Evolutionary conservation across 2,888 invertebrate genomes (phyloP).

Genomic region (Idaea straminata): DNA sequence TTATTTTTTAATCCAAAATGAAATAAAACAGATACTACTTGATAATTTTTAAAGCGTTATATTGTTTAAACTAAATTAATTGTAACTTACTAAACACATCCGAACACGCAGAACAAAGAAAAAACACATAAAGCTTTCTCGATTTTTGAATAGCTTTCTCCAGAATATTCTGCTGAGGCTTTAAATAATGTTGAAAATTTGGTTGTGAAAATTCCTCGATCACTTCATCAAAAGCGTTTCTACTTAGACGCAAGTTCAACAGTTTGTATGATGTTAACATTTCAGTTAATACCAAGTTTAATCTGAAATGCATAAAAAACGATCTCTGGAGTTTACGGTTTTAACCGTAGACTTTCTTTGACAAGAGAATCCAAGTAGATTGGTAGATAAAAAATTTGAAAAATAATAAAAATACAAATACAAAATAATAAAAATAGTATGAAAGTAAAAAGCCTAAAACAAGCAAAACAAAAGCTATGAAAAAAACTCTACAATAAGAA

Average conservation of each 20-base stretch:
- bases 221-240: constrained; percentile 36
- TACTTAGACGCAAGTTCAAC: constrained; percentile 41
- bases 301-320: constrained; percentile 31
- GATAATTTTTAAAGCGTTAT: background rate
- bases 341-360: background rate
- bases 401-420: too few species aligned
- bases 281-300: constrained; percentile 52
- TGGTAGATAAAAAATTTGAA: too few species aligned
- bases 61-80: background rate
- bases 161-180: constrained; percentile 32
- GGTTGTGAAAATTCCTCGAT: constrained; percentile 36
- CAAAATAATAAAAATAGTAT: too few species aligned
- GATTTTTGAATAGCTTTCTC: constrained; percentile 37
- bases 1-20: too few species aligned
- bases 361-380: too few species aligned
- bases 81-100: constrained; percentile 42
- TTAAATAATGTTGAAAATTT: constrained; percentile 35
- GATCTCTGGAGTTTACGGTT: constrained; percentile 11
- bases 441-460: too few species aligned
- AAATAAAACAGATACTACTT: background rate
- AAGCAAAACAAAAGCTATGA: too few species aligned
- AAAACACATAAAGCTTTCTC: constrained; percentile 31
- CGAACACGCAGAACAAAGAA: constrained; percentile 23
- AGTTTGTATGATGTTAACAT: constrained; percentile 41
- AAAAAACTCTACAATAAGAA: too few species aligned